These are phyloP conservation scores for Cynopterus brachyotis DNA, from an alignment of 2,113 vertebrate species.

Conservation along the genomic window DNA sequence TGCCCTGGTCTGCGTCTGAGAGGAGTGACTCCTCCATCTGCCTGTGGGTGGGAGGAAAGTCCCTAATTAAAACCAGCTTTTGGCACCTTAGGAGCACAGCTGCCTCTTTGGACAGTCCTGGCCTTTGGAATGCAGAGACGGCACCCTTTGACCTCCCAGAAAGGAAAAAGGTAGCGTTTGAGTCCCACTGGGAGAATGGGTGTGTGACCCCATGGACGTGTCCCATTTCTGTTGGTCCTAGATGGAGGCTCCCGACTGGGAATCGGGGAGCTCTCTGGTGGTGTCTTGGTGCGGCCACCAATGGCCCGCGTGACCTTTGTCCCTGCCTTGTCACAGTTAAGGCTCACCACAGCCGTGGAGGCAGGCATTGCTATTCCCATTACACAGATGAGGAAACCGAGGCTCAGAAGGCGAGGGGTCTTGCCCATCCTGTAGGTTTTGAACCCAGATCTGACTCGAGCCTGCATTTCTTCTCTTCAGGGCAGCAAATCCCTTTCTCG, in stretches of 20 bases:
- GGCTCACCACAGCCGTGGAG: not conserved
- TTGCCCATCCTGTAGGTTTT: not conserved
- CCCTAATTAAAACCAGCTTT: not conserved
- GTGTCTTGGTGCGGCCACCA: not conserved
- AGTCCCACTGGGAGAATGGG: not conserved
- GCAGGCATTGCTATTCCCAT: not conserved
- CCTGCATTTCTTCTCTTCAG: not conserved
- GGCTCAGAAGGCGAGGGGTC: not conserved
- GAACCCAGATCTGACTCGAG: not conserved
- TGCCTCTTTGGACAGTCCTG: not conserved
- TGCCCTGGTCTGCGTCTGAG: not conserved
- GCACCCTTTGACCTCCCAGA: not conserved
- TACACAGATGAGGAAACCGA: not conserved
- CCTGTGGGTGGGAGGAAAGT: not conserved
- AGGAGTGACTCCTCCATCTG: not conserved
- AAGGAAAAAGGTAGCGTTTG: not conserved
- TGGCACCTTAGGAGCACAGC: not conserved
- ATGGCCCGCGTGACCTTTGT: not conserved
- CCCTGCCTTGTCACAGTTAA: not conserved
- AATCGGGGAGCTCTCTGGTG: not conserved
- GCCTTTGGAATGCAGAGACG: no score
- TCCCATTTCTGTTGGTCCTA: rapidly evolving
- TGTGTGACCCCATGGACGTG: not conserved
- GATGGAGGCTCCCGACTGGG: not conserved
- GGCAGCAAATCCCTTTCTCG: not conserved